Evolutionary conservation across 2,888 invertebrate genomes (phyloP), one percentile per base, ranked within the genome.

Genomic region (Rhodophaea formosa): DNA sequence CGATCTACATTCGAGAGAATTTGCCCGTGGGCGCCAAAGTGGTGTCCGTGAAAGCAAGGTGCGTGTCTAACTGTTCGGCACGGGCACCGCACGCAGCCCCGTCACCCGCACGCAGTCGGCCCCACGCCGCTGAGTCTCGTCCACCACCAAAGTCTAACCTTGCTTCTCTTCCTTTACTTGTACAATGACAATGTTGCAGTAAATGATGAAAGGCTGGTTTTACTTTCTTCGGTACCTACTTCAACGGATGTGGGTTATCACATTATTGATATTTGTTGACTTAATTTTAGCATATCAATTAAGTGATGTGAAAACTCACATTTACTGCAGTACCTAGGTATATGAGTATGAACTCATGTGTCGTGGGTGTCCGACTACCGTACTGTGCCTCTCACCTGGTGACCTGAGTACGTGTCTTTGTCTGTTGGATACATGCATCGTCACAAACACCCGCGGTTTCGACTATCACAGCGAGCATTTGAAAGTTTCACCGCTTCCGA

Each of bases 11-110:
- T 93, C 96, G 97, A 95, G 98, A 98, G 94, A 98, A 98, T 94
- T 96, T 97, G 94, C 96, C 97, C 93, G 97, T 98, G 90, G 98
- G 98, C 93, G 97, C 97, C 93, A 97, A 96, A 95, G 97, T 98
- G 94, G 96, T 97, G 93, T 97, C 97, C 93, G 96, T 98, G 93
- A 98, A 98, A 96, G 98, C 98, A 95, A 97, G 97, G 97, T 98
- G 97, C 95, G 97, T 96, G 84, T 82, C 79, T 82, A 79, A 84
- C 79, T 84, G 85, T 88, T 82, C 84, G 84, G 85, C 88, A 87
- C 90, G 92, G 93, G 93, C 93, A 91, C 91, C 92, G 93, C 93
- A 93, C 93, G 93, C 92, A 92, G 92, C 92, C 93, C 92, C 85
- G 79, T 76, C 86, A 82, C 86, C 81, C 80, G 89, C 91, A 89